Conservation (phyloP, 2,888 invertebrate species). For the Cantharis lateralis region DNA sequence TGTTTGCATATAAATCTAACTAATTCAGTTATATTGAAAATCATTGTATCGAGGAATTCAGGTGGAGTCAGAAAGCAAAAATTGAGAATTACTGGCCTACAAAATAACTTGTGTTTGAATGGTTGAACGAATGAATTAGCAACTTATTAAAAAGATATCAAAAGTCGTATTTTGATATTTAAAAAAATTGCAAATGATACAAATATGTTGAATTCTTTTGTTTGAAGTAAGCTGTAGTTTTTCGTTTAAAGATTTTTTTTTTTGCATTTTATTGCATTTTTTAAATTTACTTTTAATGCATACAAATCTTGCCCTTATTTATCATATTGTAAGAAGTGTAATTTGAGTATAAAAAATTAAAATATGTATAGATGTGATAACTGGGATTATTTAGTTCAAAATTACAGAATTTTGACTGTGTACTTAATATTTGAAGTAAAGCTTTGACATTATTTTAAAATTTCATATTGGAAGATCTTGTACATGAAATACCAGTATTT, state of each 20-base stretch:
- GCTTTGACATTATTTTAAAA: background rate
- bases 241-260: background rate
- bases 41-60: background rate
- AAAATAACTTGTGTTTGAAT: background rate
- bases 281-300: background rate
- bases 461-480: background rate
- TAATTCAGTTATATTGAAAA: too few relatives aligned
- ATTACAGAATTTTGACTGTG: background rate
- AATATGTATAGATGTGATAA: background rate
- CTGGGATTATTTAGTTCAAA: background rate
- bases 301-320: background rate
- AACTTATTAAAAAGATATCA: too few relatives aligned
- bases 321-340: background rate
- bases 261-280: background rate
- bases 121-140: background rate
- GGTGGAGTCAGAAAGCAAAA: background rate
- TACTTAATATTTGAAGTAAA: background rate
- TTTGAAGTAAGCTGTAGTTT: background rate
- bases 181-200: background rate
- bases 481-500: background rate
- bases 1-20: too few relatives aligned
- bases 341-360: background rate
- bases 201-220: background rate
- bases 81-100: background rate
- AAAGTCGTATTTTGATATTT: background rate